Evolutionary conservation across 2,113 vertebrate species (phyloP).

Genomic region (Bubalus kerabau): DNA sequence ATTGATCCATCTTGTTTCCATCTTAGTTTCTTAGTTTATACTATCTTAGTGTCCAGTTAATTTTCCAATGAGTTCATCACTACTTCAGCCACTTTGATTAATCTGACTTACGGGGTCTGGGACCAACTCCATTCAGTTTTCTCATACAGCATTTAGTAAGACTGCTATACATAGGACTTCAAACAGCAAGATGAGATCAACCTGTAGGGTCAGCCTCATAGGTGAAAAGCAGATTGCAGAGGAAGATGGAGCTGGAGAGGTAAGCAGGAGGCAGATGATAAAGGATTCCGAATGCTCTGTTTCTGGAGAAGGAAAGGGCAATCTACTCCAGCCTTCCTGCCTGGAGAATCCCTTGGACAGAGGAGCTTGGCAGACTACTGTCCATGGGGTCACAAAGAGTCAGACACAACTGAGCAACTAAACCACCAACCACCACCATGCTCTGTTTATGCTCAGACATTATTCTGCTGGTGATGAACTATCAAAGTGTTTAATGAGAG

Average conservation of each 20-base stretch:
- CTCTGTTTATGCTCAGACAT: not conserved
- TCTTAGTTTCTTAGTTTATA: not conserved
- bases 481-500: not conserved
- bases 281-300: not conserved
- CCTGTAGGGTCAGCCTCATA: not conserved
- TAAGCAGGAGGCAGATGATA: not conserved
- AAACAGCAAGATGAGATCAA: not conserved
- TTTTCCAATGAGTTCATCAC: not conserved
- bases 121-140: not conserved
- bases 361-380: not conserved
- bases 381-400: not conserved
- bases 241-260: not conserved
- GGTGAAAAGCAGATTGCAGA: not conserved
- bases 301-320: not conserved
- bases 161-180: not conserved
- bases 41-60: not conserved
- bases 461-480: not conserved
- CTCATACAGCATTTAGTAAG: not conserved
- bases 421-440: not conserved
- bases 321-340: not conserved
- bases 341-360: not conserved
- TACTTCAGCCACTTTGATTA: not conserved
- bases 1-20: not conserved
- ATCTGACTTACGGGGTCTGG: not conserved
- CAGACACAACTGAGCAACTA: not conserved